Base-by-base conservation (phyloP, 2,888 invertebrate genomes). In the Frankliniella fusca region DNA sequence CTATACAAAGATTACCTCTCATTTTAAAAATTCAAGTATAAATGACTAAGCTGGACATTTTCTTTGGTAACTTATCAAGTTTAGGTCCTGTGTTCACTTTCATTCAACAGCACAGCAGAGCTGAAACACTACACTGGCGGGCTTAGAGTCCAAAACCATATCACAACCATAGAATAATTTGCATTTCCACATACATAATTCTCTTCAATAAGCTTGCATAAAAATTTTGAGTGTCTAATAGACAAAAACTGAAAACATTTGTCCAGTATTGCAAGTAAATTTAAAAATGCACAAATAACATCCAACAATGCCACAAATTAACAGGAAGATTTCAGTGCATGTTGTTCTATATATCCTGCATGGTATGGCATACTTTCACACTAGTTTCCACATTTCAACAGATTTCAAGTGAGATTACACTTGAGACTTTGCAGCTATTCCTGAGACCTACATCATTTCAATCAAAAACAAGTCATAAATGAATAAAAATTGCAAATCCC, bases 61-160 rank as follows among this genome's bases (percentile, higher is more conserved):
- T 76, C 70, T 76, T 76, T 76, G 70, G 70, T 76, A 76, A 76
- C 70, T 76, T 76, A 23, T 76, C 23, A 76, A 76, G 70, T 76
- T 76, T 76, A 70, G 49, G 82, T 84, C 84, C 84, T 84, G 84
- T 84, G 84, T 84, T 84, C 84, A 84, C 84, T 81, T 82, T 50
- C 83, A 83, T 82, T 83, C 82, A 83, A 81, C 83, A 83, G 82
- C 83, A 83, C 79, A 28, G 81, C 83, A 76, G 70, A 23, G 70
- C 70, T 27, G 70, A 76, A 76, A 23, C 70, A 76, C 70, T 76
- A 27, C 70, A 76, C 27, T 27, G 70, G 70, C 70, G 27, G 70
- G 70, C 12, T 23, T 7, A 11, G 70, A 76, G 27, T 76, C 27
- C 23, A 23, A 27, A 76, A 76, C 27, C 70, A 23, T 27, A 76